Conservation (phyloP, 2,888 invertebrate genomes). For the Gastrophysa polygoni region DNA sequence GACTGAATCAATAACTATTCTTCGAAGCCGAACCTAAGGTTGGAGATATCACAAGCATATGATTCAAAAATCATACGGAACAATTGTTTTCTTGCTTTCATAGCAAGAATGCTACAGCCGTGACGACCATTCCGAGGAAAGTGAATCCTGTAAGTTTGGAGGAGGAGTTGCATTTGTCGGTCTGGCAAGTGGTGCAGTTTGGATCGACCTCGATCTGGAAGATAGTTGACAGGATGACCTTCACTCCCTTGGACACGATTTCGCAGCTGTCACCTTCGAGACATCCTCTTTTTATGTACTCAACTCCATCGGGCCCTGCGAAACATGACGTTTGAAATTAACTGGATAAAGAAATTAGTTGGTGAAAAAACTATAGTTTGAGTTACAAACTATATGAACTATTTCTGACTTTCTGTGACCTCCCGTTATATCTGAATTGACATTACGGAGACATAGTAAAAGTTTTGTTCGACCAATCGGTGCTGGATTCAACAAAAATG, state of each 20-base stretch:
- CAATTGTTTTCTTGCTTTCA: constrained; percentile 42
- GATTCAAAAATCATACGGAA: too few relatives aligned
- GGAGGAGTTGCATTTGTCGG: constrained; percentile 53
- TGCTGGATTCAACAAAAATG: too few relatives aligned
- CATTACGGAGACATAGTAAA: too few relatives aligned
- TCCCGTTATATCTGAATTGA: too few relatives aligned
- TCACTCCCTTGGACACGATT: constrained; percentile 44
- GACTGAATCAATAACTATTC: too few relatives aligned
- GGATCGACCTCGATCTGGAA: constrained; percentile 34
- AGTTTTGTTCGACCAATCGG: too few relatives aligned
- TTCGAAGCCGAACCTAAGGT: too few relatives aligned
- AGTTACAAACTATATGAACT: too few relatives aligned
- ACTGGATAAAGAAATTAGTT: too few relatives aligned
- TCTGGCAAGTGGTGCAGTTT: constrained; percentile 48
- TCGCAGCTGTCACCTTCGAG: constrained; percentile 45
- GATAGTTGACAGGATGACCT: constrained; percentile 26
- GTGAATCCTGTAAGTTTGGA: constrained; percentile 39
- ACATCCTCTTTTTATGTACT: constrained; percentile 50
- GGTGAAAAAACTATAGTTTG: too few relatives aligned
- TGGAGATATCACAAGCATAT: not conserved
- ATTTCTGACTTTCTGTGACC: too few relatives aligned
- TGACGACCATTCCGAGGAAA: constrained; percentile 46
- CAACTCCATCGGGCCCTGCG: constrained; percentile 46
- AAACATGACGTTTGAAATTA: too few relatives aligned
- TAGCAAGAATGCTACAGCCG: constrained; percentile 47